Percentiles rank a stretch among this genome's conserved stretches.
These are phyloP conservation scores for Epizoanthus rinbou DNA, from an alignment of 92 coral and sea anemone genomes.

Conservation along the genomic window DNA sequence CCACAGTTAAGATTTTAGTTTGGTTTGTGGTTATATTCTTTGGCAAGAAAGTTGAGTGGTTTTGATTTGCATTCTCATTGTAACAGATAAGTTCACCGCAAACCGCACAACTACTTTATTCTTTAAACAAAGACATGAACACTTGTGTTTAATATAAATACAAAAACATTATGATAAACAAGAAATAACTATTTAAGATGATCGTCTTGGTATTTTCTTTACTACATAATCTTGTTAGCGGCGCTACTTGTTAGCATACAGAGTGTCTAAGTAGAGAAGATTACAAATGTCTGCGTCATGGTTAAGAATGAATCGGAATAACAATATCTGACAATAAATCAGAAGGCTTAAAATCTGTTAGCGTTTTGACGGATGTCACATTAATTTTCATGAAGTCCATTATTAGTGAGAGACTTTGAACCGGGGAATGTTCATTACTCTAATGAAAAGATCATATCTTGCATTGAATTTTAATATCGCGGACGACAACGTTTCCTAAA, in stretches of 20 bases:
- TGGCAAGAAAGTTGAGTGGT: background rate
- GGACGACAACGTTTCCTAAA: background rate
- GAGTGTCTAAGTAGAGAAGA: too few species aligned
- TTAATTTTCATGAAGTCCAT: too few species aligned
- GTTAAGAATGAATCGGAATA: background rate
- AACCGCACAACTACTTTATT: background rate
- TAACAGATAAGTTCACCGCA: background rate
- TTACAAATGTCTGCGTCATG: too few species aligned
- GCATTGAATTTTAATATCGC: background rate
- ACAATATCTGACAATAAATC: slow-evolving; percentile 1
- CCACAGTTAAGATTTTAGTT: background rate
- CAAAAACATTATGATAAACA: background rate
- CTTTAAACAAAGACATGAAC: background rate
- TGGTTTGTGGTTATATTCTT: too few species aligned
- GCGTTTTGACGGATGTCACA: background rate
- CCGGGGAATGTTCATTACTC: background rate
- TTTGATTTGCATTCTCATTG: background rate
- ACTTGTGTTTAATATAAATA: background rate
- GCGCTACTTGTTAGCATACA: too few species aligned
- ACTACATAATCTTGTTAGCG: too few species aligned
- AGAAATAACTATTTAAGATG: background rate
- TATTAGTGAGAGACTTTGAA: background rate
- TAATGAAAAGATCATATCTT: background rate
- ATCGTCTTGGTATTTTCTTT: too few species aligned
- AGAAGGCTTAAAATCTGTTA: background rate